These are phyloP conservation scores for Baryphthengus martii DNA, from an alignment of 2,113 vertebrate genomes.

Conservation along the genomic window DNA sequence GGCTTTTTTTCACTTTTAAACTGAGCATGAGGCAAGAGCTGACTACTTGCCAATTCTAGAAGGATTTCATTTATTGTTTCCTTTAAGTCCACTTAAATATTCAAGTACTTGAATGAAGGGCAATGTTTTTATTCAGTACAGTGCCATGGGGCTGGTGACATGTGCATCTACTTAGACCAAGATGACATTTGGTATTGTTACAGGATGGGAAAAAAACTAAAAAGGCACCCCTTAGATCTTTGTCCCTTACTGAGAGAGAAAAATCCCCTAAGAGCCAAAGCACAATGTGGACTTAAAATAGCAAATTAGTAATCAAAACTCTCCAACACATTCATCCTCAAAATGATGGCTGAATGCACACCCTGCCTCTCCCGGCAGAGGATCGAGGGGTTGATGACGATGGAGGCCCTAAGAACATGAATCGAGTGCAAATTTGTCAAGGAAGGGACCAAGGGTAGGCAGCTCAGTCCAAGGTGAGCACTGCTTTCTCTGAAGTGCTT, in stretches of 20 bases:
- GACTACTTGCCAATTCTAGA: neutral
- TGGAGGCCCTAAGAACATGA: neutral
- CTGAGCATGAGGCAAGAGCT: neutral
- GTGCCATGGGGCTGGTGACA: constrained; percentile 60
- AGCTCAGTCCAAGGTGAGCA: neutral
- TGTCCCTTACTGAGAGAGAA: constrained; percentile 49
- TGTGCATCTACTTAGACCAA: constrained; percentile 73
- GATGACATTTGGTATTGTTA: constrained; percentile 70
- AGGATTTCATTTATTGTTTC: neutral
- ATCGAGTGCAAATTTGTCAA: constrained; percentile 14
- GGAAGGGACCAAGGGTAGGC: neutral
- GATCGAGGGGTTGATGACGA: neutral
- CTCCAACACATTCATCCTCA: constrained; percentile 59
- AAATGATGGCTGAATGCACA: constrained; percentile 20
- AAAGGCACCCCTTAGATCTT: constrained; percentile 59
- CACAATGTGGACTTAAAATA: constrained; percentile 70
- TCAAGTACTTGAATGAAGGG: constrained; percentile 42
- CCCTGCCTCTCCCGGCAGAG: neutral
- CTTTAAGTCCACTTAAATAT: constrained; percentile 34
- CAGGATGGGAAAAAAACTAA: constrained; percentile 72
- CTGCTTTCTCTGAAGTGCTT: neutral
- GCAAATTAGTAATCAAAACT: constrained; percentile 70
- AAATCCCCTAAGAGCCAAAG: constrained; percentile 68
- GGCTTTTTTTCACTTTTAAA: constrained; percentile 12
- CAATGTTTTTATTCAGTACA: constrained; percentile 19